Evolutionary conservation across 1,140 invertebrate species (phyloP).

Genomic region (Drosophila sulfurigaster): DNA sequence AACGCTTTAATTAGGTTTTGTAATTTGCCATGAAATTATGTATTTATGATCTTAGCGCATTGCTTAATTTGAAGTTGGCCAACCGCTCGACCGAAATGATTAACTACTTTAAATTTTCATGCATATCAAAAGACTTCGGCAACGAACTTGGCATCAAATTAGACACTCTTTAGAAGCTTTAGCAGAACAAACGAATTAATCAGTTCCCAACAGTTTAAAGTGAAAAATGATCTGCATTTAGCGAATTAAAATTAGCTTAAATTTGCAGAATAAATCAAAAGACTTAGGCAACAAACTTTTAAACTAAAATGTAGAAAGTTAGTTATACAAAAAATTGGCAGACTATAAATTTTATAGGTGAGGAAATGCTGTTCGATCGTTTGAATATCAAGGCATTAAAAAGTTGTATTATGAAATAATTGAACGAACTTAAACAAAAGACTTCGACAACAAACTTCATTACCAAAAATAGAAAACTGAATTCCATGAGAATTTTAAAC

Average conservation of each 20-base stretch:
- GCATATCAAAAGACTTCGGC: constrained; percentile 19
- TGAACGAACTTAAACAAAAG: too few relatives aligned
- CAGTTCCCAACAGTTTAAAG: too few relatives aligned
- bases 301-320: too few relatives aligned
- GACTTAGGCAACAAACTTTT: constrained; percentile 46
- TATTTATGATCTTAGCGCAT: constrained; percentile 30
- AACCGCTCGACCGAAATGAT: constrained; percentile 25
- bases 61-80: constrained; percentile 43
- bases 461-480: too few relatives aligned
- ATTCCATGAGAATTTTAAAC: too few relatives aligned
- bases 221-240: too few relatives aligned
- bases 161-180: background rate
- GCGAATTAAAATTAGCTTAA: background rate
- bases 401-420: too few relatives aligned
- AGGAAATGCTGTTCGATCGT: too few relatives aligned
- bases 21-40: constrained; percentile 55
- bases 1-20: constrained; percentile 63
- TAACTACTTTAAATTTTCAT: background rate
- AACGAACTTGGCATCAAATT: constrained; percentile 25
- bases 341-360: too few relatives aligned
- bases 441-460: too few relatives aligned
- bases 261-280: constrained; percentile 29
- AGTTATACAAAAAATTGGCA: too few relatives aligned
- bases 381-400: too few relatives aligned
- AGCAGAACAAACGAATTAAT: constrained; percentile 2